Base-by-base conservation (phyloP, 2,888 invertebrate genomes). In the Chirona hameri region DNA sequence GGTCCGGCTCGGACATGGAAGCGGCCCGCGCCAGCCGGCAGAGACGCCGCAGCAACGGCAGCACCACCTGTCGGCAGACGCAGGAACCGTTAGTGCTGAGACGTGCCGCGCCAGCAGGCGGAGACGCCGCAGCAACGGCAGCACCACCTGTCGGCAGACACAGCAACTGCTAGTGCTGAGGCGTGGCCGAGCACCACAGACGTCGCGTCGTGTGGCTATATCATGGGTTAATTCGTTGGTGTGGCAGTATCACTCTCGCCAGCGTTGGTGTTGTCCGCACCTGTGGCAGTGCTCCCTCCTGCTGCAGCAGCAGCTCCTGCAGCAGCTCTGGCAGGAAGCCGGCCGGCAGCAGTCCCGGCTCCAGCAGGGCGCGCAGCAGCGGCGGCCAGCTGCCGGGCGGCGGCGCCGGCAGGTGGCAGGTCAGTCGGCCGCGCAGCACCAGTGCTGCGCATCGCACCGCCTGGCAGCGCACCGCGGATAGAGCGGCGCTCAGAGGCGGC, bases 31-130 rank as follows among this genome's bases (percentile, higher is more conserved):
- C 93, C 79, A 91, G 89, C 76, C 92, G 90, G 84, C 92, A 92
- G 84, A 95, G 89, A 82, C 92, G 92, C 86, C 93, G 93, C 0
- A 95, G 89, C 86, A 95, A 90, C 4, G 93, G 92, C 48, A 80
- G 52, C 48, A 80, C 7, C 18, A 80, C 80, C 80, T 80, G 52
- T 1, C 31, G 76, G n/a, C 65, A 7, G 60, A 7, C 14, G 4
- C 21, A 7, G 21, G 60, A 10, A 10, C 65, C 0, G 65, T n/a
- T n/a, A 24, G 12, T 3, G 18, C 57, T 84, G 93, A 92, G 3
- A 93, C 91, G 82, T 91, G 90, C 82, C 92, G 92, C 90, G 93
- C 93, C 79, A 91, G 89, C 76, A 92, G 90, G 84, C 92, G 92
- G 84, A 95, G 89, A 82, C 92, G 92, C 86, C 93, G 93, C 0